A percentile compares a stretch with the other conserved stretches of the same genome.
phyloP scores from a whole-genome alignment of 2,113 vertebrate genomes.

The Nicator chloris region DNA sequence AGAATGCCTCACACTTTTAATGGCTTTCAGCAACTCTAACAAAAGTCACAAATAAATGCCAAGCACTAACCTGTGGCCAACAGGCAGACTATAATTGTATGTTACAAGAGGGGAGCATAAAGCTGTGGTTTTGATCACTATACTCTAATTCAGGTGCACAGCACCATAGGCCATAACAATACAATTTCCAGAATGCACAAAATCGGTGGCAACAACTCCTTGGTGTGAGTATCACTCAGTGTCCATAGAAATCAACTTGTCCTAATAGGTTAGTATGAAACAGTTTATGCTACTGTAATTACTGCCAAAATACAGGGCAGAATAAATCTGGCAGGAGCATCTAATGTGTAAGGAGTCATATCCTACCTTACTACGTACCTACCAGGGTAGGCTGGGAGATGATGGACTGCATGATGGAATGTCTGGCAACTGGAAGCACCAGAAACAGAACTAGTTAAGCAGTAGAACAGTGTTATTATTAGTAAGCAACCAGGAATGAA shows the following conservation, averaged over 20 bases:
- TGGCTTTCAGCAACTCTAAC: background rate
- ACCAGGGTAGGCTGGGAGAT: background rate
- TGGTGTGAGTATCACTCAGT: background rate
- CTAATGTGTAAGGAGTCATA: background rate
- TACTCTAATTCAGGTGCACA: background rate
- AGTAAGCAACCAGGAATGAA: background rate
- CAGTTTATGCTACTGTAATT: background rate
- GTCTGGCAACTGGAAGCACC: background rate
- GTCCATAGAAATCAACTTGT: background rate
- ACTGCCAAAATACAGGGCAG: background rate
- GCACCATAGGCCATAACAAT: background rate
- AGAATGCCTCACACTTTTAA: background rate
- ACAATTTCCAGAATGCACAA: background rate
- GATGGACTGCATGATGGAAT: background rate
- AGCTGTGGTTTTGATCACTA: background rate
- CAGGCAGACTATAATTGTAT: background rate
- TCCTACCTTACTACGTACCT: background rate
- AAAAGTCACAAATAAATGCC: background rate
- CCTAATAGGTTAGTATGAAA: background rate
- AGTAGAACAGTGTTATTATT: background rate
- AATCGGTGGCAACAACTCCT: background rate
- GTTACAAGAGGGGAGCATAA: background rate
- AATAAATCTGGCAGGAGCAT: background rate
- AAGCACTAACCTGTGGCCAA: background rate
- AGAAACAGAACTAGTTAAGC: background rate